Base-by-base conservation (phyloP, 1,140 invertebrate species). In the Cataglyphis hispanica region DNA sequence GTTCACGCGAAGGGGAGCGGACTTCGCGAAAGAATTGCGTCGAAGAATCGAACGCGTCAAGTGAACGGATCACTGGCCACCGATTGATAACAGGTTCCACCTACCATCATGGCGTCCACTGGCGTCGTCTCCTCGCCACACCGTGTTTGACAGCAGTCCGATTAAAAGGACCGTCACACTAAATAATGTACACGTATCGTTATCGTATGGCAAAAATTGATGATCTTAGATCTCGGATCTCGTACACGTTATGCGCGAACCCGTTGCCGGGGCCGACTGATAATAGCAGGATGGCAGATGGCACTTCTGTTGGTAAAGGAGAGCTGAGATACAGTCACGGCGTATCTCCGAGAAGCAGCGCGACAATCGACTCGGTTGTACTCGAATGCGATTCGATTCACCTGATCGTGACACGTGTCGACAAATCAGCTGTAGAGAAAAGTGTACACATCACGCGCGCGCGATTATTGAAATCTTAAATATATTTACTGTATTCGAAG, bases 41-140 rank as follows among this genome's bases (percentile, higher is more conserved):
- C 10, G 50, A n/a, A n/a, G n/a, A n/a, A 86, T 77, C 81, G 70
- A 84, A 86, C 72, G 56, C 56, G 76, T 83, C 63, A 25, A 27
- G 43, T 60, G 56, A 27, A 27, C 53, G 56, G 46, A 80, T 75
- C 64, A 72, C 86, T 91, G 85, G 88, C 53, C 31, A 56, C 87
- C 80, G 90, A 92, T 87, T 93, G 94, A 95, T 95, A 95, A 95
- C 93, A 95, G 93, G 94, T 95, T 94, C 94, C 94, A 95, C 94
- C 94, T 95, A 95, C 94, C 94, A 95, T 95, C 94, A 95, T 95
- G 94, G 94, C 94, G 94, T 92, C 94, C 58, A 88, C 85, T 87
- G 91, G 93, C 93, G 92, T 94, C 92, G 92, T 94, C 92, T 72
- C 31, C 63, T 70, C 77, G 86, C 77, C 86, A 87, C 88, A 84